Conservation (phyloP, 1,140 invertebrate species). For the Coenobita brevimanus region DNA sequence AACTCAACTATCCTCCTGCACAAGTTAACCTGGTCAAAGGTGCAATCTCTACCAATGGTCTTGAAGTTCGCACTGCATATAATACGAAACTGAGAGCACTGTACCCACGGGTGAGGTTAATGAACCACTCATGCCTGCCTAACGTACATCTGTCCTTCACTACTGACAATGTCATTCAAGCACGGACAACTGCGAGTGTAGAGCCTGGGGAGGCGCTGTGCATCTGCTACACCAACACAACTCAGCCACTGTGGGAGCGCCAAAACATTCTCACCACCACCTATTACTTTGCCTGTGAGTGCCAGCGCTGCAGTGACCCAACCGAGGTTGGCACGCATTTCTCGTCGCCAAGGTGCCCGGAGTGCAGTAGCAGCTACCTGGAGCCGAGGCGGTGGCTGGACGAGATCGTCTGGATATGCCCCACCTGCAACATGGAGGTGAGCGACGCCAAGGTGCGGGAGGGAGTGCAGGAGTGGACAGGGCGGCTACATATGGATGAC, state of each 20-base stretch:
- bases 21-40: conserved; percentile 52
- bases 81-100: conserved; percentile 72
- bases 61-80: conserved; percentile 43
- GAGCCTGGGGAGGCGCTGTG: conserved; percentile 44
- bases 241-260: conserved; percentile 59
- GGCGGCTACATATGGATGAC: conserved; percentile 52
- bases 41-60: conserved; percentile 52
- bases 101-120: conserved; percentile 82
- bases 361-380: conserved; percentile 69
- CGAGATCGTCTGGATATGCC: conserved; percentile 79
- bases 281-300: conserved; percentile 63
- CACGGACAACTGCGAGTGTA: conserved; percentile 52
- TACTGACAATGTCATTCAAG: conserved; percentile 78
- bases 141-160: conserved; percentile 88
- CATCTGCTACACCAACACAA: conserved; percentile 62
- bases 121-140: conserved; percentile 85
- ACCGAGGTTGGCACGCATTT: conserved; percentile 64
- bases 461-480: conserved; percentile 75
- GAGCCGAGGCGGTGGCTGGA: conserved; percentile 78
- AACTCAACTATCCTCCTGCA: conserved; percentile 22
- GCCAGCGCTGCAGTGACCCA: conserved; percentile 61
- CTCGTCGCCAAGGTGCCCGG: conserved; percentile 60
- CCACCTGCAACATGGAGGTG: conserved; percentile 77
- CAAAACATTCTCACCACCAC: conserved; percentile 23
- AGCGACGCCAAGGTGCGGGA: conserved; percentile 77